These are phyloP conservation scores for Prinia subflava DNA, from an alignment of 2,113 vertebrate species.

Conservation along the genomic window DNA sequence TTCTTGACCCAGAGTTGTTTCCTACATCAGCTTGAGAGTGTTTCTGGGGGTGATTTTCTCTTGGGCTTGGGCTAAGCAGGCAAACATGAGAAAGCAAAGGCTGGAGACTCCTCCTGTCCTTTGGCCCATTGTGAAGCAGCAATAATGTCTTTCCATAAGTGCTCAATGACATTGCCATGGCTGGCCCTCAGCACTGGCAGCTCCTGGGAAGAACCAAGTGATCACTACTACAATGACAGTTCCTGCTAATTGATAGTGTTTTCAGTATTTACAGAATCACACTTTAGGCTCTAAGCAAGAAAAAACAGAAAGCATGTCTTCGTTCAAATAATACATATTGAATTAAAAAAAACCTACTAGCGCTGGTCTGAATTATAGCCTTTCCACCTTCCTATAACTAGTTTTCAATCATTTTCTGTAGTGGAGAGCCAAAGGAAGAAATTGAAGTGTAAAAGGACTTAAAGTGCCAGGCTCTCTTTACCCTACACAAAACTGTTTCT, in stretches of 20 bases:
- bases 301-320: neutral
- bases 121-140: neutral
- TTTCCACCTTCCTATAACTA: neutral
- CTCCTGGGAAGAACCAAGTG: neutral
- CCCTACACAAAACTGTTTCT: neutral
- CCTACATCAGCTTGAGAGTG: rapidly evolving
- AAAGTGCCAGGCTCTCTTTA: neutral
- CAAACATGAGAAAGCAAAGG: neutral
- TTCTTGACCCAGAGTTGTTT: neutral
- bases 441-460: neutral
- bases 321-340: neutral
- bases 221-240: neutral
- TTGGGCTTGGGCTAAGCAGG: neutral
- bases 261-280: neutral
- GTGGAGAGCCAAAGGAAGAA: neutral
- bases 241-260: neutral
- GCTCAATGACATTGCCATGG: neutral
- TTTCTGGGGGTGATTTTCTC: neutral
- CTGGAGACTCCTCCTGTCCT: neutral
- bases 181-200: neutral
- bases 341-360: neutral
- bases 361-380: neutral
- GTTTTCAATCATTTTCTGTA: neutral
- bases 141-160: neutral
- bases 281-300: neutral